Base-by-base conservation (phyloP, 2,888 invertebrate species). In the Lepas anatifera region DNA sequence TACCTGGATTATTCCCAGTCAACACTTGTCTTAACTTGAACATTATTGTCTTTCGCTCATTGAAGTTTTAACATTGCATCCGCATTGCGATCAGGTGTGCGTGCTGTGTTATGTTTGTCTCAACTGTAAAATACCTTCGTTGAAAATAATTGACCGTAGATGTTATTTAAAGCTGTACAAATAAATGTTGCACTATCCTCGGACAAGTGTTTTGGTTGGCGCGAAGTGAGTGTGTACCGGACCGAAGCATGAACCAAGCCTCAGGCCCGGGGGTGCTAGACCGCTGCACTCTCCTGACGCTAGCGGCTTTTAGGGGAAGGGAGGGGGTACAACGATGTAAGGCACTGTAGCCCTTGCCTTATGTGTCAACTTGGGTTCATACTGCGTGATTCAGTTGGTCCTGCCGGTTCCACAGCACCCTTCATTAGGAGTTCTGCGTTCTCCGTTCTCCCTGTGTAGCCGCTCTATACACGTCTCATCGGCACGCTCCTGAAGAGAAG, bases 111-210 rank as follows among this genome's bases (percentile, higher is more conserved):
- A 11, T 25, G 58, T 52, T n/a, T 58, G 58, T 58, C 58, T 35
- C 35, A 35, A 22, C 22, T 58, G 58, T 58, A 58, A 58, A 35
- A 58, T 58, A 58, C 58, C 58, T 58, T 58, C 58, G 58, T 58
- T 58, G 35, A 16, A 32, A 35, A 35, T 8, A 32, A 58, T 58
- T 35, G 35, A 6, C 18, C 22, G 58, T 58, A 58, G 58, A 35
- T 58, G 58, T 58, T 58, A 58, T 58, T 58, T 58, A 58, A 58
- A 58, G 58, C 58, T 58, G 58, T 58, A 58, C 58, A 58, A 58
- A 58, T 58, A 58, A 58, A 58, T 58, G 58, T 58, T 58, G 58
- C 58, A 58, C 58, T 58, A 58, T 58, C 58, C 58, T 35, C 52
- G 52, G 32, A 13, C 4, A 3, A n/a, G 1, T 1, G 48, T 18